Conservation (phyloP, 2,113 vertebrate species). For the Callopanchax toddi region DNA sequence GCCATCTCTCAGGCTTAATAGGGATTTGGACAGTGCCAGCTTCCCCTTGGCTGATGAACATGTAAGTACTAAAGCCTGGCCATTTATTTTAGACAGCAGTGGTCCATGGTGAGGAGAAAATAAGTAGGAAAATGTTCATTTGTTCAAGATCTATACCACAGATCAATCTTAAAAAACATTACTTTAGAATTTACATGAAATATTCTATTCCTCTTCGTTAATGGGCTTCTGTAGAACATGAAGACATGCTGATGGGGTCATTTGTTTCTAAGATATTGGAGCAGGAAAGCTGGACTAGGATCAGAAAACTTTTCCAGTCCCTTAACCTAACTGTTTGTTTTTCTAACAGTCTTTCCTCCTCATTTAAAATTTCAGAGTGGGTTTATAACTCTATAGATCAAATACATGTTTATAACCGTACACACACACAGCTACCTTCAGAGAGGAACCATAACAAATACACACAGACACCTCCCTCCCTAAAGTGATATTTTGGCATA, state of each 20-base stretch:
- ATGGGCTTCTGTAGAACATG: no score
- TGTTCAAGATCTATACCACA: background rate
- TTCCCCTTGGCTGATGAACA: constrained; percentile 26
- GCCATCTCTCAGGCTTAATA: constrained; percentile 22
- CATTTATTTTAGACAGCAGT: constrained; percentile 17
- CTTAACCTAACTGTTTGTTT: background rate
- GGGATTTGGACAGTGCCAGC: constrained; percentile 15
- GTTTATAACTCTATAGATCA: background rate
- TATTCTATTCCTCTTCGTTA: background rate
- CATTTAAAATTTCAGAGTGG: constrained; percentile 7
- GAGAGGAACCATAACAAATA: background rate
- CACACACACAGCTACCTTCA: constrained; percentile 1
- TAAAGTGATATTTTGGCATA: constrained; percentile 49
- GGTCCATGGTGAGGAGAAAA: constrained; percentile 2
- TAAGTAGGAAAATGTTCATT: constrained; percentile 2
- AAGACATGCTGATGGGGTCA: no score
- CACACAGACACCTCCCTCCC: background rate
- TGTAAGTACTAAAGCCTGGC: constrained; percentile 7
- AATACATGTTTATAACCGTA: constrained; percentile 6
- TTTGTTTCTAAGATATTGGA: no score
- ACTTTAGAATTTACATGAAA: background rate
- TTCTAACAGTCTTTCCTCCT: background rate
- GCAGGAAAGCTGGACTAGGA: no score
- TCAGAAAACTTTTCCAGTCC: background rate
- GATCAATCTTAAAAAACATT: background rate